phyloP scores from a whole-genome alignment of 53 echinoderm and acorn worm species.

The Luidia sarsii region DNA sequence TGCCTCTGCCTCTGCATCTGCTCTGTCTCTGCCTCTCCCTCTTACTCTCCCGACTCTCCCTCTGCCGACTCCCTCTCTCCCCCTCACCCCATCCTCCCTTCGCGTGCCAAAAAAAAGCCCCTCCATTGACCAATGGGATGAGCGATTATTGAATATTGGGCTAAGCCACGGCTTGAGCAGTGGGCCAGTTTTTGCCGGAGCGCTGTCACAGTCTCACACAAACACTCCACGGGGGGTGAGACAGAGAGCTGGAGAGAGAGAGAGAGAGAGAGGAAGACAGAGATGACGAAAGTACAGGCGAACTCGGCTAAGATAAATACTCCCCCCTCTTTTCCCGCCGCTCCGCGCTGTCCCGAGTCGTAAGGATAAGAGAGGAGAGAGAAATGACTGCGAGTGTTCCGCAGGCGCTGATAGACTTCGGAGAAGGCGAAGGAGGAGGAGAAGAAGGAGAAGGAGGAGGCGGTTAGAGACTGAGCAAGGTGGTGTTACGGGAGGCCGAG shows the following conservation, averaged over 20 bases:
- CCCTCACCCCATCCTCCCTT: neutral
- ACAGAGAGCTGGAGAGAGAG: too few species aligned
- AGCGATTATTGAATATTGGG: conserved; percentile 45
- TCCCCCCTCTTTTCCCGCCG: too few species aligned
- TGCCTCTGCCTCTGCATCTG: too few species aligned
- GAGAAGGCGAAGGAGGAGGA: too few species aligned
- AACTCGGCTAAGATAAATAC: conserved; percentile 46
- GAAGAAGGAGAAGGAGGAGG: too few species aligned
- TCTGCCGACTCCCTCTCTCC: neutral
- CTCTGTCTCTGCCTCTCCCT: too few species aligned
- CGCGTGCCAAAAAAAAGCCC: conserved; percentile 28
- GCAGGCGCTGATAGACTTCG: too few species aligned
- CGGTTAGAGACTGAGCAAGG: too few species aligned
- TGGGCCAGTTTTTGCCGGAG: neutral
- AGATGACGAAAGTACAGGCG: conserved; percentile 27
- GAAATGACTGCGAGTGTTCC: neutral
- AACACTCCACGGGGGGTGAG: neutral
- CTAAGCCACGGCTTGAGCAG: conserved; percentile 13
- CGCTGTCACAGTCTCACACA: neutral
- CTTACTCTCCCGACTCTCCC: too few species aligned
- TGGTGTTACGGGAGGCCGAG: conserved; percentile 1
- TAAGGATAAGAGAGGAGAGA: neutral
- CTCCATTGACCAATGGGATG: conserved; percentile 16
- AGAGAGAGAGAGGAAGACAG: too few species aligned
- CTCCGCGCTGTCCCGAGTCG: too few species aligned